Base-by-base conservation (phyloP, 2,113 vertebrate genomes). In the Sphaerodactylus townsendi region DNA sequence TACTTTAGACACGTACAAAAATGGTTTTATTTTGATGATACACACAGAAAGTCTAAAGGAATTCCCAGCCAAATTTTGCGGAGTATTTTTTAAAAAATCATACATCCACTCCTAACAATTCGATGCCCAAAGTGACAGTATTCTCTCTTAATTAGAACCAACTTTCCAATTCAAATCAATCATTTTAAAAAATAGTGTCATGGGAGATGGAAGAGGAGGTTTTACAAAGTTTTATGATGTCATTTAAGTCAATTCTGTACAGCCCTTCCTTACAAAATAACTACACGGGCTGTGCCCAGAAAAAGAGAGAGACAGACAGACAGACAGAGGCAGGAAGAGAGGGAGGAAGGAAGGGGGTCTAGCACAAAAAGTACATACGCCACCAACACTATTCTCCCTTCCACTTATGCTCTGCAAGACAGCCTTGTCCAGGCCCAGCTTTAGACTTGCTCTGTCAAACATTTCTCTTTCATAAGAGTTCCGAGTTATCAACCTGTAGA, bases 321-420 rank as follows among this genome's bases (percentile, higher is more conserved):
- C 37, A 25, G 21, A 17, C 10, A 17, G 39, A 6, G 10, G 25
- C 10, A 41, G 39, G 10, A 15, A 15, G 19, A 39, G 59, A 25
- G 28, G 14, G 9, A 25, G n/a, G 2, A 2, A 30, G 7, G 35
- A 28, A 28, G 25, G 9, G 59, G 23, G 59, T 25, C 21, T 59
- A 59, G 56, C n/a, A 8, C 10, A 30, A 88, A 78, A 48, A 87
- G 70, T 91, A 97, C 97, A 81, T 96, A 99, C 99, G 82, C 98
- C 98, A 94, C 98, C 98, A 17, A 97, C 95, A 87, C 96, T 98
- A 95, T 97, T 98, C 88, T 99, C 99, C 88, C 98, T 96, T 83
- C 98, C 99, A 59, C 98, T 99, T 98, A 99, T 99, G 94, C 98
- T 99, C 95, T 99, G 99, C 81, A 99, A 84, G 87, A 99, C 98